Evolutionary conservation across 2,888 invertebrate species (phyloP), one percentile per base, ranked within the genome.

Genomic region (Cerceris ruficornis): DNA sequence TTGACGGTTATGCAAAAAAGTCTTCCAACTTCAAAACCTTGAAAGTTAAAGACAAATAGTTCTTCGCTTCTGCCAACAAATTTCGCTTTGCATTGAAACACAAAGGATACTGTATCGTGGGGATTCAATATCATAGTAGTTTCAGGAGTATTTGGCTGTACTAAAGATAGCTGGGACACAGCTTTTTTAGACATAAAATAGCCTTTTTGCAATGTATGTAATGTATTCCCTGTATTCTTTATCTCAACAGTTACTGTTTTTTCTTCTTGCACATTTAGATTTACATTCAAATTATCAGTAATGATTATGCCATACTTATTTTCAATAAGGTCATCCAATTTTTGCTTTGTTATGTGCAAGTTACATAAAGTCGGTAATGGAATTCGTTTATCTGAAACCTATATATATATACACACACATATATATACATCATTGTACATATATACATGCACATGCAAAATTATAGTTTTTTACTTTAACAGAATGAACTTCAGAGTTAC

Each of bases 41-140:
- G 93, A 87, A 96, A 96, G 59, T 93, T 88, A 81, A 96, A 93
- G 28, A 95, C 91, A 62, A 96, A 91, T 50, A 94, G 90, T 93
- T 96, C 96, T 79, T 93, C 94, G 11, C 94, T 94, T 58, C 88
- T 90, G 2, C 96, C 96, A 70, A 95, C 92, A 89, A 94, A 94
- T 90, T 93, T 94, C 7, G 94, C 94, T 49, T 87, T 90, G 82
- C 95, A 95, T 71, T 90, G 92, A 67, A 95, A 93, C 50, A 87
- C 91, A 65, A 94, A 93, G 28, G 86, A 88, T 59, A 94, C 86
- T 43, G 91, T 91, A 78, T 93, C 89, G 2, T 90, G 89, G 0
- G 94, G 93, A 65, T 90, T 86, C 60, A 95, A 85, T 68, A 90
- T 91, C 49, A 88, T 86, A 14, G 91, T 89, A 11, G 90, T 90